A percentile compares a stretch with the other conserved stretches of the same genome.
phyloP scores from a whole-genome alignment of 1,140 invertebrate genomes.

The Brachionus rotundiformis region DNA sequence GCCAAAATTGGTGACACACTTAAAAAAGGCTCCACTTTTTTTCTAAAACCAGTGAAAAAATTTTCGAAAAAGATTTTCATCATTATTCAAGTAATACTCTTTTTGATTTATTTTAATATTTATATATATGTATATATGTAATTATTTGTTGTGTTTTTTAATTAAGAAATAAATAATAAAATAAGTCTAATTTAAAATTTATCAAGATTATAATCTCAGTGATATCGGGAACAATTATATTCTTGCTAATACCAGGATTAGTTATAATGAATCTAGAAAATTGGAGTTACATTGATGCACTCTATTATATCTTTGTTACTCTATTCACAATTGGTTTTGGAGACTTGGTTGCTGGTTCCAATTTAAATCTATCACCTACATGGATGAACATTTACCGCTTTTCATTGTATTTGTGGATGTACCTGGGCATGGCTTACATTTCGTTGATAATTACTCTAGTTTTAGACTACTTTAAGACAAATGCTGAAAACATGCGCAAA shows the following conservation, averaged over 20 bases:
- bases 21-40: conserved; percentile 54
- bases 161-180: too few species aligned
- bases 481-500: conserved; percentile 31
- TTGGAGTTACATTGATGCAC: conserved; percentile 95
- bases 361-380: neutral
- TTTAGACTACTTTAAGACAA: conserved; percentile 23
- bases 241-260: conserved; percentile 92
- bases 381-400: conserved; percentile 32
- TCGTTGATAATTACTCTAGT: conserved; percentile 19
- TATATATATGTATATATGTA: too few species aligned
- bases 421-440: conserved; percentile 31
- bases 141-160: too few species aligned
- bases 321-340: conserved; percentile 84
- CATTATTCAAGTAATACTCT: conserved; percentile 23
- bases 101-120: too few species aligned
- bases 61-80: conserved; percentile 13
- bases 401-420: conserved; percentile 18
- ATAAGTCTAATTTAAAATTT: too few species aligned
- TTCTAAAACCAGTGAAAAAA: neutral
- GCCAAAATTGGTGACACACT: conserved; percentile 87
- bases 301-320: conserved; percentile 99
- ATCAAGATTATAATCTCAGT: conserved; percentile 18
- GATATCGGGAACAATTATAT: conserved; percentile 58
- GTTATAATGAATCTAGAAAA: conserved; percentile 85
- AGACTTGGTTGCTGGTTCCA: conserved; percentile 67